phyloP scores from a whole-genome alignment of 2,113 vertebrate genomes.

The Pungitius pungitius region DNA sequence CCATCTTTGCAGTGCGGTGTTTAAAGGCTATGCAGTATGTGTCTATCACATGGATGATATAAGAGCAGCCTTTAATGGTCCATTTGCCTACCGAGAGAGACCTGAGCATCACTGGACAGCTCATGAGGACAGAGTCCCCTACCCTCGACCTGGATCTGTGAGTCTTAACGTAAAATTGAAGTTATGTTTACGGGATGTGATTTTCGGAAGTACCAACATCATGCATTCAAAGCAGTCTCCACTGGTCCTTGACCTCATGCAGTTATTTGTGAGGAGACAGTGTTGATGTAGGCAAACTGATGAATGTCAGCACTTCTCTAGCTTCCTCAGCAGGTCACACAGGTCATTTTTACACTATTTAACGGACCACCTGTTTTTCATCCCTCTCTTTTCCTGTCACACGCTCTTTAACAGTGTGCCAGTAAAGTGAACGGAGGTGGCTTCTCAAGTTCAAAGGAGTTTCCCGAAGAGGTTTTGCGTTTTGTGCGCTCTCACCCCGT shows the following conservation, averaged over 20 bases:
- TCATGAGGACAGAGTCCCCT: slow-evolving; percentile 93
- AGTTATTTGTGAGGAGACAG: slow-evolving; percentile 35
- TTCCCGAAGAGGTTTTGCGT: slow-evolving; percentile 92
- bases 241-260: slow-evolving; percentile 20
- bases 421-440: slow-evolving; percentile 92
- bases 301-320: slow-evolving; percentile 54
- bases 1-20: slow-evolving; percentile 79
- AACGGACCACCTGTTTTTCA: slow-evolving; percentile 3
- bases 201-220: slow-evolving; percentile 15
- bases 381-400: background rate
- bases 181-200: slow-evolving; percentile 8
- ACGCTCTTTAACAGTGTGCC: slow-evolving; percentile 85
- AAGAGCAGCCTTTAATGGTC: slow-evolving; percentile 94
- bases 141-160: slow-evolving; percentile 96
- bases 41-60: slow-evolving; percentile 95
- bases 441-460: slow-evolving; percentile 91
- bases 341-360: background rate
- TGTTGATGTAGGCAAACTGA: slow-evolving; percentile 42
- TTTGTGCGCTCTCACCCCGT: slow-evolving; percentile 92
- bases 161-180: slow-evolving; percentile 66
- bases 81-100: slow-evolving; percentile 91
- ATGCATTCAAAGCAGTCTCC: slow-evolving; percentile 31
- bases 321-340: slow-evolving; percentile 48
- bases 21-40: slow-evolving; percentile 95
- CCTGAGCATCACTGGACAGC: slow-evolving; percentile 94